These are phyloP conservation scores for Paradisaea rubra DNA, from an alignment of 2,113 vertebrate species.

Conservation along the genomic window DNA sequence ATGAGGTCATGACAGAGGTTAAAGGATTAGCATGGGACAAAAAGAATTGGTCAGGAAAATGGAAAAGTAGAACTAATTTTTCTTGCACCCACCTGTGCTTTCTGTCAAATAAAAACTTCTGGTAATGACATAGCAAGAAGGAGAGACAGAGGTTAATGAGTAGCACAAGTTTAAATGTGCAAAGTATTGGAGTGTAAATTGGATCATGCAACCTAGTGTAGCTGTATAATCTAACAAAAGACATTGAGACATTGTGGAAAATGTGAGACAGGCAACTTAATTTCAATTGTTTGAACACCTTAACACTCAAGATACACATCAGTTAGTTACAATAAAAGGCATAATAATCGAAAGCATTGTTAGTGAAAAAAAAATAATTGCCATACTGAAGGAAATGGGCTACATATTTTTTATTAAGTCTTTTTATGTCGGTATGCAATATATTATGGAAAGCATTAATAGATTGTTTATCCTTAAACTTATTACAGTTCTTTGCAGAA, in stretches of 20 bases:
- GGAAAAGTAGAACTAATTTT: constrained; percentile 78
- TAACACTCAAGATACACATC: constrained; percentile 48
- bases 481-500: background rate
- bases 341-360: constrained; percentile 8
- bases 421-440: background rate
- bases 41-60: constrained; percentile 75
- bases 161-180: constrained; percentile 77
- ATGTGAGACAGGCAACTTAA: constrained; percentile 72
- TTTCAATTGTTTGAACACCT: constrained; percentile 69
- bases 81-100: constrained; percentile 80
- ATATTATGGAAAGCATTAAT: background rate
- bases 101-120: constrained; percentile 78
- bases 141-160: constrained; percentile 78
- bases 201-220: constrained; percentile 57
- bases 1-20: constrained; percentile 79
- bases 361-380: constrained; percentile 15
- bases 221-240: constrained; percentile 59
- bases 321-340: constrained; percentile 39
- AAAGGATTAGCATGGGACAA: constrained; percentile 78
- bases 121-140: constrained; percentile 70
- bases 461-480: background rate
- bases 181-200: constrained; percentile 68
- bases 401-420: background rate
- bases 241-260: constrained; percentile 63
- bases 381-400: background rate